These are phyloP conservation scores for Eupithecia subumbrata DNA, from an alignment of 2,888 invertebrate genomes.

Conservation along the genomic window DNA sequence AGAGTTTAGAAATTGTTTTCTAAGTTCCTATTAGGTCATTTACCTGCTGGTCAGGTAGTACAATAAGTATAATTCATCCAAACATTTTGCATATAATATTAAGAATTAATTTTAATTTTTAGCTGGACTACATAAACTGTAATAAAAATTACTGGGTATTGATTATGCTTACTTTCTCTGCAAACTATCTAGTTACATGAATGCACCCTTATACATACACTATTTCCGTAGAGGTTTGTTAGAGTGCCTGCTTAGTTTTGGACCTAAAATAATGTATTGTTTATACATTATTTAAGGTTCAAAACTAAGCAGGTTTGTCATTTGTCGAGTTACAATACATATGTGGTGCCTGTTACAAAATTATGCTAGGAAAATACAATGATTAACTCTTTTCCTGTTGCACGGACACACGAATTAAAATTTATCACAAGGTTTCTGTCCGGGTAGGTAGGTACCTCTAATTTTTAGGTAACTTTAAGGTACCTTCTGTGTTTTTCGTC, in stretches of 20 bases:
- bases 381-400: not conserved
- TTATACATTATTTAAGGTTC: not conserved
- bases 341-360: not conserved
- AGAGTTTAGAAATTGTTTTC: not conserved
- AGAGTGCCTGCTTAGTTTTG: too few relatives aligned
- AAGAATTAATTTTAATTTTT: not conserved
- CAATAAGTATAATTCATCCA: not conserved
- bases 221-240: not conserved
- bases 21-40: slow-evolving; percentile 22
- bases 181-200: not conserved
- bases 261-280: too few relatives aligned
- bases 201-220: not conserved
- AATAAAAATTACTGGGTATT: not conserved
- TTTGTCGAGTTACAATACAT: not conserved
- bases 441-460: not conserved
- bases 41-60: slow-evolving; percentile 7
- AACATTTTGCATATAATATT: too few relatives aligned
- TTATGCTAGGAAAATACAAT: not conserved
- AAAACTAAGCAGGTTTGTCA: not conserved
- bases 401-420: not conserved
- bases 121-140: slow-evolving; percentile 4
- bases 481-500: not conserved
- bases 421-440: not conserved
- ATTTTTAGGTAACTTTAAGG: not conserved
- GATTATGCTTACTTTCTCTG: not conserved